Conservation (phyloP, 1,140 invertebrate species). For the Mercenaria mercenaria region DNA sequence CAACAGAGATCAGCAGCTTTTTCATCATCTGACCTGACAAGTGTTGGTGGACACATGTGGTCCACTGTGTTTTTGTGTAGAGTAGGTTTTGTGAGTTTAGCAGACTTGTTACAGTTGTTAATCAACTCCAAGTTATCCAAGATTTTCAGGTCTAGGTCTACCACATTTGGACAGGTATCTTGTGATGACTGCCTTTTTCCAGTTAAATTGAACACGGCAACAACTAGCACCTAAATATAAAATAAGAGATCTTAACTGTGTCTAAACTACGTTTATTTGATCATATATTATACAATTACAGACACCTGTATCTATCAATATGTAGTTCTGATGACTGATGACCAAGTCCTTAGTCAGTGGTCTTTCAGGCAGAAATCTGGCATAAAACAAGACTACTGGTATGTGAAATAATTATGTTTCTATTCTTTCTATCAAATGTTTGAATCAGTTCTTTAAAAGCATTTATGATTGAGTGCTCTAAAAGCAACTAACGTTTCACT, state of each 20-base stretch:
- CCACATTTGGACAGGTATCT: neutral
- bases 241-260: neutral
- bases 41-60: neutral
- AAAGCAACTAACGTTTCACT: too few species aligned
- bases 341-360: too few species aligned
- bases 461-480: too few species aligned
- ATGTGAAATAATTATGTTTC: too few species aligned
- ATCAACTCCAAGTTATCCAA: neutral
- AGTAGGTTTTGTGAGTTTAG: neutral
- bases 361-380: too few species aligned
- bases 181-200: neutral
- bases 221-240: neutral
- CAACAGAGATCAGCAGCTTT: slow-evolving; percentile 7
- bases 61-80: neutral
- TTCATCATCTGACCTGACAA: neutral
- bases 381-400: too few species aligned
- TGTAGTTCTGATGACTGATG: too few species aligned
- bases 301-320: too few species aligned
- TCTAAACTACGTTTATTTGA: too few species aligned
- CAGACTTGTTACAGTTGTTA: neutral
- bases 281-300: too few species aligned
- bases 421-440: too few species aligned
- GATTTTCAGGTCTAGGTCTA: neutral
- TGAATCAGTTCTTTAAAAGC: too few species aligned
- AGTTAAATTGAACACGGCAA: neutral